Conservation (phyloP, 1,140 invertebrate species). For the Brachionus sp. region DNA sequence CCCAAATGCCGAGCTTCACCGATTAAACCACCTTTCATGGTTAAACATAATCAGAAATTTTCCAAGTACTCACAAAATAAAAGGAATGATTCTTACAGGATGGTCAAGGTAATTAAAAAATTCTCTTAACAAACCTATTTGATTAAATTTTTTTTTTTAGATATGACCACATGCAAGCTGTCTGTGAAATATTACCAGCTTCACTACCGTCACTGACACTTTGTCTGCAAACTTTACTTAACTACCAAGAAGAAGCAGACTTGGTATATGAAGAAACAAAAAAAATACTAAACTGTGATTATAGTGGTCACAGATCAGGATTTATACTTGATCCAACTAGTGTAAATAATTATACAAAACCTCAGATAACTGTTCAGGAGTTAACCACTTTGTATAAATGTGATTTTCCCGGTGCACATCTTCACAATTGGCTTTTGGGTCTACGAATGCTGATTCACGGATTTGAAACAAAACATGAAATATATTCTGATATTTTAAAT, state of each 20-base stretch:
- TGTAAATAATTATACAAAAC: neutral
- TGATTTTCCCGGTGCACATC: slow-evolving; percentile 34
- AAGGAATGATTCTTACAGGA: slow-evolving; percentile 34
- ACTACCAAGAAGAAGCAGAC: neutral
- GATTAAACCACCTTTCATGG: slow-evolving; percentile 23
- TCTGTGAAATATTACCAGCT: slow-evolving; percentile 34
- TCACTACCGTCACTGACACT: neutral
- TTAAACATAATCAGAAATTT: slow-evolving; percentile 5
- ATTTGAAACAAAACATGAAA: neutral
- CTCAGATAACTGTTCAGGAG: neutral
- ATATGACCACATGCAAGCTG: slow-evolving; percentile 44
- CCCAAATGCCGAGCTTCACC: neutral
- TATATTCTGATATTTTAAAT: neutral
- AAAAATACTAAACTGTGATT: slow-evolving; percentile 36
- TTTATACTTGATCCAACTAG: slow-evolving; percentile 13
- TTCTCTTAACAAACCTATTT: neutral
- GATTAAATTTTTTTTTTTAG: neutral
- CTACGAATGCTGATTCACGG: neutral
- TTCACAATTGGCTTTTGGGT: slow-evolving; percentile 33
- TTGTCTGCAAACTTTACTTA: slow-evolving; percentile 14
- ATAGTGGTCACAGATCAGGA: neutral
- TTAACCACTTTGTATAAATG: slow-evolving; percentile 24
- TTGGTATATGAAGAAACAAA: slow-evolving; percentile 24
- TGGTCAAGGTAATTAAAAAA: slow-evolving; percentile 39
- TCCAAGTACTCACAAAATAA: slow-evolving; percentile 18